A percentile compares a stretch with the other conserved stretches of the same genome.
phyloP scores from a whole-genome alignment of 2,888 invertebrate species.

The Dermolepida albohirtum region DNA sequence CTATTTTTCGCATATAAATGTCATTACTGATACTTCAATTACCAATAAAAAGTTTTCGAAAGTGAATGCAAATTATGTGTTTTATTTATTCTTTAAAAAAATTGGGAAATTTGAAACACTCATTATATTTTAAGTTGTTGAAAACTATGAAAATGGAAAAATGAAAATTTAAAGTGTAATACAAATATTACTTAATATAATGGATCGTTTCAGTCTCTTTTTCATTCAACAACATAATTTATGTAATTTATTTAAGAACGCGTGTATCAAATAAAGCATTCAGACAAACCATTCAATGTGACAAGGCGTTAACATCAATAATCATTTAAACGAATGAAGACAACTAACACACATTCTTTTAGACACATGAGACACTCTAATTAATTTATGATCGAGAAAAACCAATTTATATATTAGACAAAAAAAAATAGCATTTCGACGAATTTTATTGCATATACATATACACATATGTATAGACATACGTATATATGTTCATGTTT shows the following conservation, averaged over 20 bases:
- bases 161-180: no score
- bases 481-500: not conserved
- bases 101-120: no score
- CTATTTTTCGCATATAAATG: no score
- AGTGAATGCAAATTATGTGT: no score
- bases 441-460: not conserved
- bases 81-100: no score
- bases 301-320: constrained; percentile 22
- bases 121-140: no score
- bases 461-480: not conserved
- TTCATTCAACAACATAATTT: not conserved
- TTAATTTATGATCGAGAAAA: constrained; percentile 27
- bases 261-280: constrained; percentile 31
- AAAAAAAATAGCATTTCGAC: constrained; percentile 9
- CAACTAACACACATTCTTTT: not conserved
- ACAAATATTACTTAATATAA: no score
- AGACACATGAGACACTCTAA: constrained; percentile 10
- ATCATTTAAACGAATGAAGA: constrained; percentile 27
- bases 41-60: no score
- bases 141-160: no score
- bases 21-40: no score
- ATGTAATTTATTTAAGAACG: constrained; percentile 4
- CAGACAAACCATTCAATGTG: constrained; percentile 19
- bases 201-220: no score
- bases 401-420: constrained; percentile 15